phyloP scores from a whole-genome alignment of 2,113 vertebrate species.

The Pampusana beccarii region DNA sequence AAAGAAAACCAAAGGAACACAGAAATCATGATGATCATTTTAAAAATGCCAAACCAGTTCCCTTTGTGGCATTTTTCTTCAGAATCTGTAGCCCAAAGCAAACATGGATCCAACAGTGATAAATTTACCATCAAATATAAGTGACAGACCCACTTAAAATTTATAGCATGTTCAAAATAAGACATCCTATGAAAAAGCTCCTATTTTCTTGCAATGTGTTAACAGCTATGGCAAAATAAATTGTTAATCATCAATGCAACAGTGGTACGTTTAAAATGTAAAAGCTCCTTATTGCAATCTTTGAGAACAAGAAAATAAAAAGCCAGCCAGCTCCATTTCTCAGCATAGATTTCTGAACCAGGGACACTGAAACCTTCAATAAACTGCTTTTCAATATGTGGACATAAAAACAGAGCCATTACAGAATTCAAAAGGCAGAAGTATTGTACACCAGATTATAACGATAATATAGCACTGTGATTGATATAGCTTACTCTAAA shows the following conservation, averaged over 20 bases:
- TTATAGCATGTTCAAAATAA: background rate
- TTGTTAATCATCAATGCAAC: background rate
- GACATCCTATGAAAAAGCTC: background rate
- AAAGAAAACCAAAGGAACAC: constrained; percentile 17
- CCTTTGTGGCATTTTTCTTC: constrained; percentile 51
- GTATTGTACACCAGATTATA: constrained; percentile 60
- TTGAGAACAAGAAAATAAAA: constrained; percentile 15
- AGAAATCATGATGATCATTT: background rate
- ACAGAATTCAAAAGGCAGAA: constrained; percentile 67
- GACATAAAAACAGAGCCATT: constrained; percentile 54
- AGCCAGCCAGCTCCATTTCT: constrained; percentile 19
- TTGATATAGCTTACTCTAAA: constrained; percentile 56
- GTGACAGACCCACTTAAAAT: background rate
- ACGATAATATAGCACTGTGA: constrained; percentile 56
- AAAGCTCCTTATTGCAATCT: constrained; percentile 44
- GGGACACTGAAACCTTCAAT: constrained; percentile 15
- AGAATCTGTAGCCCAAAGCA: constrained; percentile 43
- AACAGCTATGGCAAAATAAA: constrained; percentile 19
- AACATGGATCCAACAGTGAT: background rate
- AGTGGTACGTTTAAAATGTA: background rate
- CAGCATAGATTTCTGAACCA: constrained; percentile 32
- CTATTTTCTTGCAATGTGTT: background rate
- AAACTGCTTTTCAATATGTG: constrained; percentile 17
- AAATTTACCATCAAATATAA: background rate
- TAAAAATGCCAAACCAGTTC: constrained; percentile 20